Conservation (phyloP, 1,140 invertebrate species). For the Heliconius hermathena region DNA sequence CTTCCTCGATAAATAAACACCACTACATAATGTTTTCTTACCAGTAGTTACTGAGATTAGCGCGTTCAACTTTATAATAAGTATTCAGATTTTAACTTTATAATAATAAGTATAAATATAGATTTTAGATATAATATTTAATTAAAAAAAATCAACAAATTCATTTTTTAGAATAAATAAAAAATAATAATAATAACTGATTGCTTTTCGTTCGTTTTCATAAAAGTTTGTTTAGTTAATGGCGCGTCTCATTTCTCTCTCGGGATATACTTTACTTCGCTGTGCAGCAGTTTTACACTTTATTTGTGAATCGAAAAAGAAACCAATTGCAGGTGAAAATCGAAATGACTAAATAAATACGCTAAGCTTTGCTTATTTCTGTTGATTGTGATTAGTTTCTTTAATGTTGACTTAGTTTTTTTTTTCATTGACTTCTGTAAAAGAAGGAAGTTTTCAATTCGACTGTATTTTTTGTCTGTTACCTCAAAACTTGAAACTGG, state of each 20-base stretch:
- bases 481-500: too few species aligned
- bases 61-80: neutral
- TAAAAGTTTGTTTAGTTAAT: slow-evolving; percentile 1
- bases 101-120: neutral
- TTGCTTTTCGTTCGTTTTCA: neutral
- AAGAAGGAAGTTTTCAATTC: too few species aligned
- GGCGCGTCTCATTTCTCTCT: neutral
- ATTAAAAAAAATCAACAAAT: neutral
- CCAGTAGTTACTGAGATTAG: too few species aligned
- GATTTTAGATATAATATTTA: neutral
- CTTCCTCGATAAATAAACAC: too few species aligned
- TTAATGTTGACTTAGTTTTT: too few species aligned
- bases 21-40: too few species aligned
- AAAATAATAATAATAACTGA: neutral
- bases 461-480: too few species aligned
- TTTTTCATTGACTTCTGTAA: too few species aligned
- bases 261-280: neutral
- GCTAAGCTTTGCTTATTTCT: neutral
- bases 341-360: neutral
- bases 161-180: neutral
- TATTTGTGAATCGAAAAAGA: neutral
- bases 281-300: neutral
- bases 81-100: neutral
- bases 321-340: neutral
- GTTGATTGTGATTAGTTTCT: neutral